Percentiles rank a stretch among this genome's conserved stretches.
These are phyloP conservation scores for Bombyx mandarina DNA, from an alignment of 1,140 invertebrate genomes.

Conservation along the genomic window DNA sequence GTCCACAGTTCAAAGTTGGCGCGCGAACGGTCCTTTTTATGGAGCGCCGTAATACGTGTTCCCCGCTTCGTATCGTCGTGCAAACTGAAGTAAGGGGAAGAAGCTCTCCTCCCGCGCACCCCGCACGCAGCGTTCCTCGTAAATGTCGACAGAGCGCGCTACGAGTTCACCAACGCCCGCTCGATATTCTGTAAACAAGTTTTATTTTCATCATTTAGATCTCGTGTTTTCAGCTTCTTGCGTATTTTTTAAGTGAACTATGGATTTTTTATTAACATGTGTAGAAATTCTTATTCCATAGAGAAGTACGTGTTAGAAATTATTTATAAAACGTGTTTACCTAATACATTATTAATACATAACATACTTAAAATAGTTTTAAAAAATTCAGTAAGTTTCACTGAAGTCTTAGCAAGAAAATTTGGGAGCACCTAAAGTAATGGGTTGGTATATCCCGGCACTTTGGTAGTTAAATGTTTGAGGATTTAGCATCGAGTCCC, in stretches of 20 bases:
- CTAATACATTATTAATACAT: too few relatives aligned
- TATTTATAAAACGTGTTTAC: too few relatives aligned
- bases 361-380: too few relatives aligned
- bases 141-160: conserved; percentile 54
- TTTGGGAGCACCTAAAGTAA: too few relatives aligned
- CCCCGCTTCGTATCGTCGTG: conserved; percentile 22
- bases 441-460: not conserved
- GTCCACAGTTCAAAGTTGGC: conserved; percentile 60
- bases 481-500: conserved; percentile 1
- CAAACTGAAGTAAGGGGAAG: conserved; percentile 66
- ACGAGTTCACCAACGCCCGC: conserved; percentile 52
- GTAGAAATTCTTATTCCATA: too few relatives aligned
- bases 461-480: conserved; percentile 1
- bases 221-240: conserved; percentile 33
- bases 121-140: conserved; percentile 28
- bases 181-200: conserved; percentile 68
- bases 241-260: too few relatives aligned
- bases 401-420: too few relatives aligned
- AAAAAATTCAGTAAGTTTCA: too few relatives aligned
- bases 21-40: conserved; percentile 44
- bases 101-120: conserved; percentile 33
- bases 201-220: conserved; percentile 49
- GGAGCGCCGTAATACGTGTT: conserved; percentile 35
- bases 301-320: too few relatives aligned
- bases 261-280: too few relatives aligned